Evolutionary conservation across 2,113 vertebrate species (phyloP).

Genomic region (Scomber japonicus): DNA sequence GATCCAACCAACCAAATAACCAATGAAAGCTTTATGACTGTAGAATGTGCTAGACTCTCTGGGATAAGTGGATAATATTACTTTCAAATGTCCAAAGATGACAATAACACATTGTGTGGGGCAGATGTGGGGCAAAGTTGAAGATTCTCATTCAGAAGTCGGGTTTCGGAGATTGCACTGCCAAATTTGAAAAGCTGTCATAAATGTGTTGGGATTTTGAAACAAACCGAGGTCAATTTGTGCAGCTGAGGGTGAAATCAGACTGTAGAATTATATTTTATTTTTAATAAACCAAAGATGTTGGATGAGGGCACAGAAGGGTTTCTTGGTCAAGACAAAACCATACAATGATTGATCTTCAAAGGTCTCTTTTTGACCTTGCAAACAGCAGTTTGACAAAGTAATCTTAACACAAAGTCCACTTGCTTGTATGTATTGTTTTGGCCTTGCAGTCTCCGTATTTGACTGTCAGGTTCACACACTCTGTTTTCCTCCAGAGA

Average conservation of each 20-base stretch:
- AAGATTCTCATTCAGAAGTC: conserved; percentile 1
- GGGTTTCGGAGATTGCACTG: conserved; percentile 19
- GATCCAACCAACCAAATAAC: conserved; percentile 59
- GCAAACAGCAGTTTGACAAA: conserved; percentile 1
- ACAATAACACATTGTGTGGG: not conserved
- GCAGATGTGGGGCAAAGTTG: not conserved
- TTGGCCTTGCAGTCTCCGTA: conserved; percentile 15
- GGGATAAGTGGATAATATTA: conserved; percentile 31
- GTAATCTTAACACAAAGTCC: not conserved
- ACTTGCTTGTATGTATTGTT: not conserved
- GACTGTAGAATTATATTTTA: not conserved
- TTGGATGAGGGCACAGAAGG: not conserved
- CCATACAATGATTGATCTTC: not conserved
- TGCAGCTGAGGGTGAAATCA: not conserved
- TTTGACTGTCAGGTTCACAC: conserved; percentile 5
- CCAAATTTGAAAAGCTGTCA: not conserved
- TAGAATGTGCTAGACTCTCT: conserved; percentile 64
- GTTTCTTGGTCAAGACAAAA: not conserved
- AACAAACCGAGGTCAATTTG: not conserved
- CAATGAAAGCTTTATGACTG: conserved; percentile 68
- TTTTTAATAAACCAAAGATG: conserved; percentile 55
- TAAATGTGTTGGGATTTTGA: not conserved
- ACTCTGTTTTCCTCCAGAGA: not conserved
- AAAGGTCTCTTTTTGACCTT: conserved; percentile 5
- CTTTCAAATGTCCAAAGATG: conserved; percentile 36